Evolutionary conservation across 1,140 invertebrate genomes (phyloP), one percentile per base, ranked within the genome.

Genomic region (Aphaenogaster ashmeadi): DNA sequence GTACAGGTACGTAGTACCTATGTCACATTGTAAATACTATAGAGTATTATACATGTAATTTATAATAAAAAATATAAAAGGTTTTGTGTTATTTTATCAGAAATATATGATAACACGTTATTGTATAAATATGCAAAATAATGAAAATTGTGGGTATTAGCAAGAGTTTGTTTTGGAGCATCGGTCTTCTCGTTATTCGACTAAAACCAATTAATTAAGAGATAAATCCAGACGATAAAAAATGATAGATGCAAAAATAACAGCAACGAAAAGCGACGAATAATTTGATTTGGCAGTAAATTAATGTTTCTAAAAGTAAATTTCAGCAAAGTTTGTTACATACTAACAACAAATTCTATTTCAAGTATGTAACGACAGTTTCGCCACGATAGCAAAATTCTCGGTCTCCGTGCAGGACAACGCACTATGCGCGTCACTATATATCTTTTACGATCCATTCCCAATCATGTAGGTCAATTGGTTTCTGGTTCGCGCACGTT

Each of bases 391-490:
- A 11, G 18, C 13, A 27, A 78, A 62, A 47, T 38, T 21, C 33
- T 64, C 44, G 56, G 15, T 21, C 18, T 67, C 13, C 38, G 15
- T 47, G 11, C 44, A 66, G 44, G 27, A 36, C 11, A 47, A 7
- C 18, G 52, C 6, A 8, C 33, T 62, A 50, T 33, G 9, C 41
- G 38, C n/a, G 18, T 60, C 38, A 36, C 41, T 47, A 41, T 60
- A 54, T 71, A 72, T 58, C 38, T 74, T 84, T 84, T 36, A 50
- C 80, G 69, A 84, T 33, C 47, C 54, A 2, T 50, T 84, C 41
- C 38, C 69, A 84, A 75, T 75, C 41, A 50, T 75, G 80, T 74
- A 47, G 41, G 27, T 75, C 54, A 84, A 84, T 84, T 84, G 56
- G n/a, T 84, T 84, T 74, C 67, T 47, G 41, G 69, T 47, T 47